Conservation (phyloP, 2,888 invertebrate genomes). For the Polydrusus pterygomalis region DNA sequence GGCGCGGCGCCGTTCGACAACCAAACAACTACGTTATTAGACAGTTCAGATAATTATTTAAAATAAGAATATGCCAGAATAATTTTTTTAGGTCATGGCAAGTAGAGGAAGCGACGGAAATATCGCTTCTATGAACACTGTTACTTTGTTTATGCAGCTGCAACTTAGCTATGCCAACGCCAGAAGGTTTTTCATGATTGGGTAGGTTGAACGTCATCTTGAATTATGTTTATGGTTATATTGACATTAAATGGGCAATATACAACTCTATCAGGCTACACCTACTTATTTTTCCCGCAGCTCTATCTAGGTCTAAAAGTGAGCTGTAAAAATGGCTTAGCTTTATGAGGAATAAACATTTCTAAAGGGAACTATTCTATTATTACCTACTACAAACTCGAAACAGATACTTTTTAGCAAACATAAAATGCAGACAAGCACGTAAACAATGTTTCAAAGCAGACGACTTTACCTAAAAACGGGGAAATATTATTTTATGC, state of each 20-base stretch:
- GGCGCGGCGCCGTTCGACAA: too few relatives aligned
- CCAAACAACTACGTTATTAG: too few relatives aligned
- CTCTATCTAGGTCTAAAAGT: background rate
- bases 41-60: too few relatives aligned
- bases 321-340: background rate
- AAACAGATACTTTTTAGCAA: conserved; percentile 9
- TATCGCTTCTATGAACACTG: too few relatives aligned
- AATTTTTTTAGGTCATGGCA: too few relatives aligned
- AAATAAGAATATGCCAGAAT: too few relatives aligned
- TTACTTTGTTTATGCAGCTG: too few relatives aligned
- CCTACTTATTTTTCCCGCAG: background rate
- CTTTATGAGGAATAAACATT: conserved; percentile 11
- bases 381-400: conserved; percentile 6
- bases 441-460: conserved; percentile 15
- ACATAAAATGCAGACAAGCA: conserved; percentile 14
- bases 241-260: background rate
- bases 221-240: too few relatives aligned
- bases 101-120: too few relatives aligned
- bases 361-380: conserved; percentile 5
- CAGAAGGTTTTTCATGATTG: too few relatives aligned
- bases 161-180: too few relatives aligned
- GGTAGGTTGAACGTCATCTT: too few relatives aligned
- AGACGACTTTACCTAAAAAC: background rate
- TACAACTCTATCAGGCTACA: background rate
- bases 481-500: background rate